Conservation (phyloP, 2,113 vertebrate species). For the Microcebus jonahi region DNA sequence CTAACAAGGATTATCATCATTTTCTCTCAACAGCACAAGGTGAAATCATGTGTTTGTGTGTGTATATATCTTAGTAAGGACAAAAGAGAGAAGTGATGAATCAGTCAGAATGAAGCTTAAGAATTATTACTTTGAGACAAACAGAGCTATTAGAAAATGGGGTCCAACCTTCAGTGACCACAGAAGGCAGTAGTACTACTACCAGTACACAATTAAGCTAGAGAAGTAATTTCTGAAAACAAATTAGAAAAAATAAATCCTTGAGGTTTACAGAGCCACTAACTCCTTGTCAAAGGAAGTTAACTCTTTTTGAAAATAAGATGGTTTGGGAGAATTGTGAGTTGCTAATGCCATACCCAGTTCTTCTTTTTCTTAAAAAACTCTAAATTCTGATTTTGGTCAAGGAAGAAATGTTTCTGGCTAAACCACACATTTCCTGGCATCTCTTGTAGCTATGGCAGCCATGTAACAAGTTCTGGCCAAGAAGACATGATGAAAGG, state of each 20-base stretch:
- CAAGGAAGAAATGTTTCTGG: not conserved
- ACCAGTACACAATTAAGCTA: not conserved
- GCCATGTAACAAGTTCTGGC: not conserved
- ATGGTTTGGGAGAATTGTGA: not conserved
- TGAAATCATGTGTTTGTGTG: not conserved
- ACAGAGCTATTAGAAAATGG: not conserved
- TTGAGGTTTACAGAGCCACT: not conserved
- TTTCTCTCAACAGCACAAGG: not conserved
- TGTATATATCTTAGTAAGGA: not conserved
- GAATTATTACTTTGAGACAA: slow-evolving; percentile 7
- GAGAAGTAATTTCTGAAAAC: not conserved
- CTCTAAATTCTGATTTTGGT: not conserved
- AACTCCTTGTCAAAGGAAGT: not conserved
- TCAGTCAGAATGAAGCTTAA: not conserved
- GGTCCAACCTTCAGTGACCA: not conserved
- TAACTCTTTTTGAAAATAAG: slow-evolving; percentile 40
- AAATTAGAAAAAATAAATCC: not conserved
- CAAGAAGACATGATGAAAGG: not conserved
- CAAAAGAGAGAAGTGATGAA: not conserved
- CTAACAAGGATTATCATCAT: not conserved
- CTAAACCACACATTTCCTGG: not conserved
- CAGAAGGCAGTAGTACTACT: not conserved
- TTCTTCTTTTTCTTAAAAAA: slow-evolving; percentile 13
- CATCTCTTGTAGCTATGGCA: not conserved
- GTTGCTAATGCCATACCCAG: not conserved